phyloP scores from a whole-genome alignment of 2,113 vertebrate genomes.

The Cyanistes caeruleus region DNA sequence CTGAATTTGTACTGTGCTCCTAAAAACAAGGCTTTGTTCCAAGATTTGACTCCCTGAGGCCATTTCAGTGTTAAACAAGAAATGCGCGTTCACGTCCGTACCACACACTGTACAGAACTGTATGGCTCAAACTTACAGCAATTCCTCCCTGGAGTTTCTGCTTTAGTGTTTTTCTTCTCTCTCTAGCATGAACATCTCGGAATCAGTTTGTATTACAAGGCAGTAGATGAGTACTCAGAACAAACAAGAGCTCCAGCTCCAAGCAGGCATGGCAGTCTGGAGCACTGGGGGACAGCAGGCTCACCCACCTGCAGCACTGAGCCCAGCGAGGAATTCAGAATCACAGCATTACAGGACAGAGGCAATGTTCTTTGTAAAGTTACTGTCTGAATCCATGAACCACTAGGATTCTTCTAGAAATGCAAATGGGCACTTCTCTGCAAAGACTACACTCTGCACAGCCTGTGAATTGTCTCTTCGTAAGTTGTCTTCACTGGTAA shows the following conservation, averaged over 20 bases:
- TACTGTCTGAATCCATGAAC: background rate
- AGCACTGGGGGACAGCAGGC: background rate
- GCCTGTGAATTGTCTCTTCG: background rate
- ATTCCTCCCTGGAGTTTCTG: background rate
- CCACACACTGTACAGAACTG: background rate
- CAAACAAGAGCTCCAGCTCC: background rate
- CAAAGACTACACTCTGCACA: background rate
- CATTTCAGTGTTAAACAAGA: background rate
- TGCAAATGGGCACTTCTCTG: background rate
- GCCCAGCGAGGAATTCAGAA: background rate
- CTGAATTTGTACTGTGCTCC: background rate
- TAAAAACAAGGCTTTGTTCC: background rate
- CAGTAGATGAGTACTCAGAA: background rate
- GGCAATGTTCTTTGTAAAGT: background rate
- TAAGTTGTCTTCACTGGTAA: background rate
- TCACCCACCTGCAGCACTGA: background rate
- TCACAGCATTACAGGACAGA: background rate
- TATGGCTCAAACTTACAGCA: background rate
- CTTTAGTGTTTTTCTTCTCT: background rate
- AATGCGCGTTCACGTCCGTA: background rate
- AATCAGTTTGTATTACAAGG: background rate
- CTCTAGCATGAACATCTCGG: background rate
- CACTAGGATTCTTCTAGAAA: background rate
- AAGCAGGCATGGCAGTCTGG: fast-evolving
- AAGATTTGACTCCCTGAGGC: background rate